Evolutionary conservation across 2,113 vertebrate genomes (phyloP).

Genomic region (Halcyon senegalensis): DNA sequence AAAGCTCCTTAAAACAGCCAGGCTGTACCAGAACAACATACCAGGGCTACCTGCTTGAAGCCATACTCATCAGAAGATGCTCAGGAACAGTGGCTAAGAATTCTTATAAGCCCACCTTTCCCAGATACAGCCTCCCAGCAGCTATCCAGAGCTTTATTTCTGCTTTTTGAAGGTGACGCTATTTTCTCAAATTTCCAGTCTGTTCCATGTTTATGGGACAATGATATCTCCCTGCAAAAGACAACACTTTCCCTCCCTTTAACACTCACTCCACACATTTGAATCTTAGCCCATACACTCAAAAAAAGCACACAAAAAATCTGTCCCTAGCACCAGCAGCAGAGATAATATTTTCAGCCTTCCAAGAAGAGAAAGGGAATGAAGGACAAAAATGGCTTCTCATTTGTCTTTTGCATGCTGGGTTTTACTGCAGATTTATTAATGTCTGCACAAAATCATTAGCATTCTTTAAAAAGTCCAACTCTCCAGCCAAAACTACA

Average conservation of each 20-base stretch:
- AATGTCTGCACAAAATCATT: constrained; percentile 49
- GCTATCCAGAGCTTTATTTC: background rate
- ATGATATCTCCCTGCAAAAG: background rate
- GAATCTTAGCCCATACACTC: background rate
- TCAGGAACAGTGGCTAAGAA: background rate
- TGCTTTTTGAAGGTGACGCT: background rate
- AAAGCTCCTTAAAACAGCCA: background rate
- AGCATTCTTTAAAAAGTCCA: constrained; percentile 47
- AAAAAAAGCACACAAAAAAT: background rate
- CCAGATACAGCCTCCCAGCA: no score
- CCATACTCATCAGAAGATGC: background rate
- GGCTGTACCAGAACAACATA: background rate
- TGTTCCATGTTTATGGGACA: background rate
- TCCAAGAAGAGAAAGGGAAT: background rate
- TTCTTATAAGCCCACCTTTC: background rate
- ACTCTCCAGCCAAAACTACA: constrained; percentile 60
- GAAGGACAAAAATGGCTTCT: constrained; percentile 30
- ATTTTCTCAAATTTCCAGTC: background rate
- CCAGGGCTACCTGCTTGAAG: background rate
- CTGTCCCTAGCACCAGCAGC: background rate
- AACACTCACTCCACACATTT: background rate
- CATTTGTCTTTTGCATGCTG: constrained; percentile 10
- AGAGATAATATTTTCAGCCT: background rate
- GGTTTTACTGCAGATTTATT: constrained; percentile 50
- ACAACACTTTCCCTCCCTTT: background rate